A percentile compares a stretch with the other conserved stretches of the same genome.
Evolutionary conservation across 2,113 vertebrate species (phyloP).

Genomic region (Circaetus cinerascens): DNA sequence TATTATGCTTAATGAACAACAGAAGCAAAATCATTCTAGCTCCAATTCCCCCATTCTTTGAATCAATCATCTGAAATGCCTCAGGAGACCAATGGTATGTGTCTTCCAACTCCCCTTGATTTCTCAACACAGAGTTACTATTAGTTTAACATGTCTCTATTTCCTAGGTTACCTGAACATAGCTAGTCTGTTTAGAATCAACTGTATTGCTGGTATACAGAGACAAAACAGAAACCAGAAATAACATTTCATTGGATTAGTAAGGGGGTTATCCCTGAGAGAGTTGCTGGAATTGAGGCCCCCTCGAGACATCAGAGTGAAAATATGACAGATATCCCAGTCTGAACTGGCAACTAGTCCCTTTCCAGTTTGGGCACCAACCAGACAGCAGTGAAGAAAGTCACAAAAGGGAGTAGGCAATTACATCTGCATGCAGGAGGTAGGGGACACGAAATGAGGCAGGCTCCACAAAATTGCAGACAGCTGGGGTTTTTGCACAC

Average conservation of each 20-base stretch:
- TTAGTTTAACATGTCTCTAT: not conserved
- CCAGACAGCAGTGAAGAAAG: not conserved
- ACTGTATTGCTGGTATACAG: not conserved
- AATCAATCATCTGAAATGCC: not conserved
- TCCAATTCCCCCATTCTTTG: not conserved
- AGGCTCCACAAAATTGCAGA: not conserved
- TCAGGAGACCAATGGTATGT: not conserved
- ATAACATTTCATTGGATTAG: not conserved
- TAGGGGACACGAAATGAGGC: accelerated
- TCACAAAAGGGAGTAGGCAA: not conserved
- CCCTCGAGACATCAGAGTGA: not conserved
- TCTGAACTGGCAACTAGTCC: not conserved
- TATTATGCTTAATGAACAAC: not conserved
- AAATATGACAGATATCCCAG: not conserved
- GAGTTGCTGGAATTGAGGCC: not conserved
- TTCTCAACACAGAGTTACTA: not conserved
- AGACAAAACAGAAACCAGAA: not conserved
- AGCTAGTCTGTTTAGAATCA: not conserved
- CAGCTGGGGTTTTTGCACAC: not conserved
- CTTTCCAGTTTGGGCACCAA: not conserved
- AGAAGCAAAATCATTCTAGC: not conserved
- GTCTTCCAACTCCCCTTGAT: not conserved
- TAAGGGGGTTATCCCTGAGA: not conserved
- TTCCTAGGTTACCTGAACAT: not conserved
- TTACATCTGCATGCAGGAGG: not conserved